Evolutionary conservation across 92 coral and sea anemone species (phyloP).

Genomic region (Plumapathes pennacea): DNA sequence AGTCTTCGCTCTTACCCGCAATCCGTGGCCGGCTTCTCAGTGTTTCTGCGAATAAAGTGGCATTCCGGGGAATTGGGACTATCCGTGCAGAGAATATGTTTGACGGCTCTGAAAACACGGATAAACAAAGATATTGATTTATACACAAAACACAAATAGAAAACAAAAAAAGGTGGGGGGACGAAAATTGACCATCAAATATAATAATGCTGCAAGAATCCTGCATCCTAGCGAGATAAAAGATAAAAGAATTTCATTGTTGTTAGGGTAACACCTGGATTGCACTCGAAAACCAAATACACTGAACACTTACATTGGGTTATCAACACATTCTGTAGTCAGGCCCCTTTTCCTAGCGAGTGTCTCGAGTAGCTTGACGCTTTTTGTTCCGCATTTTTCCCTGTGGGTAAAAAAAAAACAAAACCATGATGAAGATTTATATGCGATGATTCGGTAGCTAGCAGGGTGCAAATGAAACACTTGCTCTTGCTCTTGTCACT

Average conservation of each 20-base stretch:
- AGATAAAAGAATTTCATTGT: too few relatives aligned
- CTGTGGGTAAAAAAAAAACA: constrained; percentile 31
- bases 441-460: not conserved
- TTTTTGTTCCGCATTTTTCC: constrained; percentile 58
- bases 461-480: too few relatives aligned
- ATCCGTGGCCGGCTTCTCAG: too few relatives aligned
- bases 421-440: not conserved
- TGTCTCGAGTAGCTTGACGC: constrained; percentile 38
- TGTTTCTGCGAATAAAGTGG: constrained; percentile 9
- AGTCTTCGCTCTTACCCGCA: too few relatives aligned
- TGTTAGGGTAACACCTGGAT: too few relatives aligned
- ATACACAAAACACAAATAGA: too few relatives aligned
- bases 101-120: constrained; percentile 14
- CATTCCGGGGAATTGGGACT: constrained; percentile 50
- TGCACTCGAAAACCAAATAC: not conserved
- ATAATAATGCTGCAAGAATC: too few relatives aligned
- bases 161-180: too few relatives aligned
- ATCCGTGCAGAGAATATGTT: constrained; percentile 68
- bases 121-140: not conserved
- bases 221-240: too few relatives aligned
- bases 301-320: constrained; percentile 52
- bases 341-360: constrained; percentile 49
- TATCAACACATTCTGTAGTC: constrained; percentile 44
- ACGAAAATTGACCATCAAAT: too few relatives aligned
- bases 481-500: too few relatives aligned